Base-by-base conservation (phyloP, 2,113 vertebrate species). In the Pelecanoides urinatrix region DNA sequence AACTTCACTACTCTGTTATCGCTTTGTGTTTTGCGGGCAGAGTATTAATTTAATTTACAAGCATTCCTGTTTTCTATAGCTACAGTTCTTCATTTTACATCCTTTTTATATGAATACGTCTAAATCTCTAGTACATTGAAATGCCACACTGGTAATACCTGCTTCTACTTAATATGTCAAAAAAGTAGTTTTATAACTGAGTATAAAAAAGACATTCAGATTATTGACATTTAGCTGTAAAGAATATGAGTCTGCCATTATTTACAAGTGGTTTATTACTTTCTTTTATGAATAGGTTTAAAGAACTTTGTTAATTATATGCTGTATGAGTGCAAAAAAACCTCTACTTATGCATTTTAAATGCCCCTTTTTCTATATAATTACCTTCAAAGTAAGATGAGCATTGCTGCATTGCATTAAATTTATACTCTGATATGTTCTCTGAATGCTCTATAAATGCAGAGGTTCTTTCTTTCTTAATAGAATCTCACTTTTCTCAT, bases 261-360 rank as follows among this genome's bases (percentile, higher is more conserved):
- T 97, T 98, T 98, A 97, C 93, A 97, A 98, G 95, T 97, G 97
- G 91, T 94, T 97, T 98, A 97, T 97, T 98, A 97, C 94, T 97
- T 98, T 97, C 94, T 96, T 97, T 96, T 95, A 81, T 97, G 96
- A 98, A 97, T 96, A 97, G 97, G 93, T 96, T 86, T 97, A 94
- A 86, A 98, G 96, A 98, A 94, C 86, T 95, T 98, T 90, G 80
- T 96, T 98, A 98, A 98, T 98, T 98, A 98, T 97, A 98, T 88
- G 96, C 73, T 95, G 72, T 76, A 95, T 86, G 86, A 97, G 84
- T 90, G 67, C 44, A 66, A 96, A 97, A 96, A 90, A 86, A 77
- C 30, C n/a, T 95, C 86, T 94, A 96, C 96, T 97, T 98, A 90
- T 38, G 91, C 77, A 65, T 97, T 97, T 98, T 96, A 93, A 98